Conservation (phyloP, 2,888 invertebrate species). For the Cabera pusaria region DNA sequence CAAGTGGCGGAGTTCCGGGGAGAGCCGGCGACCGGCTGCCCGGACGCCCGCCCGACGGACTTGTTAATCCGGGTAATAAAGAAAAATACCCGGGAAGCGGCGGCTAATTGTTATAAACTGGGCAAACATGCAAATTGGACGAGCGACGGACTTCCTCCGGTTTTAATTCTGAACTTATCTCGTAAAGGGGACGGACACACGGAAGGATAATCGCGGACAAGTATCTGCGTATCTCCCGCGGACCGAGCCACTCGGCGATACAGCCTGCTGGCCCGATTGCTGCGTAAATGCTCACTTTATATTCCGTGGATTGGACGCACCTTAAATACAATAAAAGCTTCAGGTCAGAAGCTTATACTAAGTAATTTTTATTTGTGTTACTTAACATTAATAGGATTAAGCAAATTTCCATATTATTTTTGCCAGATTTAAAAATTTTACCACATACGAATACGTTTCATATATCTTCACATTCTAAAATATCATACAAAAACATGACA, state of each 20-base stretch:
- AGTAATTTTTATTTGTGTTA: too few relatives aligned
- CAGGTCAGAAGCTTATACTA: too few relatives aligned
- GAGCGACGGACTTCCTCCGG: constrained; percentile 58
- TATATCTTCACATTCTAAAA: too few relatives aligned
- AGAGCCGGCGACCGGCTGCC: constrained; percentile 30
- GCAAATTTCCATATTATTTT: too few relatives aligned
- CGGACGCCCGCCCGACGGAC: constrained; percentile 34
- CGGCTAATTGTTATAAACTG: constrained; percentile 78
- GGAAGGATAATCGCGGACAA: constrained; percentile 16
- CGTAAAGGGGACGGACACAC: constrained; percentile 21
- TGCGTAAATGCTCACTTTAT: not conserved
- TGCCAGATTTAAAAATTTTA: too few relatives aligned
- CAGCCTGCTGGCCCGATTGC: not conserved
- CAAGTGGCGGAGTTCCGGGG: constrained; percentile 19
- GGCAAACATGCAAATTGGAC: constrained; percentile 75
- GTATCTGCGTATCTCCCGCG: constrained; percentile 1
- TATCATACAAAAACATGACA: too few relatives aligned
- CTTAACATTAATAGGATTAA: too few relatives aligned
- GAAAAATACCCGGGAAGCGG: constrained; percentile 72
- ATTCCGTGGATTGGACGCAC: too few relatives aligned
- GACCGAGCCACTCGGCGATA: constrained; percentile 4
- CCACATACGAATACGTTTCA: too few relatives aligned
- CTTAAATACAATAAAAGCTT: constrained; percentile 1
- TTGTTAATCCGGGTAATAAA: constrained; percentile 75
- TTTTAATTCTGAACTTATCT: constrained; percentile 59